Base-by-base conservation (phyloP, 2,888 invertebrate genomes). In the Crematogaster levior region DNA sequence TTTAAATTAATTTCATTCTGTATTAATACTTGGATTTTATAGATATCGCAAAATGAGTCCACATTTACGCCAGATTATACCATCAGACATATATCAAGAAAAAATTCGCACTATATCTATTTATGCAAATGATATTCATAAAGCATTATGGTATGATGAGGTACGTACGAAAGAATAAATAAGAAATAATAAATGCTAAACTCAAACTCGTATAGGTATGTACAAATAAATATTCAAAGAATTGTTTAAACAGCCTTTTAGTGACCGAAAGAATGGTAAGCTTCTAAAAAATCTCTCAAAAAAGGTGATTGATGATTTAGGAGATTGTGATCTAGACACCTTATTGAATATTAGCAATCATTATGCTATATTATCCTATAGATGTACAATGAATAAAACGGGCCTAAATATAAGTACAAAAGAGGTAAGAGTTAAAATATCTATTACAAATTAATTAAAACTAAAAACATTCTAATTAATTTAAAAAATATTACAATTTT, bases 291-390 rank as follows among this genome's bases (percentile, higher is more conserved):
- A 37, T 53, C 66, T 93, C 3, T 85, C 92, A 5, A 70, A 89
- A 0, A 82, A 75, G 48, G 65, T 88, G 5, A 48, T 91, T 18
- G 43, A 85, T 27, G 84, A 90, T 81, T 87, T 92, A 6, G 61
- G 75, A 7, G 43, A 72, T 34, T 88, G 83, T 65, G 63, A 89
- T 65, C 80, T 91, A 15, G 86, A 93, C 72, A 51, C 37, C 2
- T 82, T 91, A 15, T 81, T 94, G 30, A 92, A 87, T 81, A 87
- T 94, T 37, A 84, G 63, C 51, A 90, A 92, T 70, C 94, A 94
- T 82, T 90, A 86, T 56, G 93, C 94, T 5, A 30, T 93, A 48
- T 70, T 93, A 61, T 92, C 93, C 6, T 92, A 92, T 68, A 88
- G 90, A 30, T 87, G 77, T 18, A 82, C 80, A 37, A 79, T 93